Percentiles rank a stretch among this genome's conserved stretches.
phyloP scores from a whole-genome alignment of 2,797 vertebrate species.

The Catharus ustulatus region DNA sequence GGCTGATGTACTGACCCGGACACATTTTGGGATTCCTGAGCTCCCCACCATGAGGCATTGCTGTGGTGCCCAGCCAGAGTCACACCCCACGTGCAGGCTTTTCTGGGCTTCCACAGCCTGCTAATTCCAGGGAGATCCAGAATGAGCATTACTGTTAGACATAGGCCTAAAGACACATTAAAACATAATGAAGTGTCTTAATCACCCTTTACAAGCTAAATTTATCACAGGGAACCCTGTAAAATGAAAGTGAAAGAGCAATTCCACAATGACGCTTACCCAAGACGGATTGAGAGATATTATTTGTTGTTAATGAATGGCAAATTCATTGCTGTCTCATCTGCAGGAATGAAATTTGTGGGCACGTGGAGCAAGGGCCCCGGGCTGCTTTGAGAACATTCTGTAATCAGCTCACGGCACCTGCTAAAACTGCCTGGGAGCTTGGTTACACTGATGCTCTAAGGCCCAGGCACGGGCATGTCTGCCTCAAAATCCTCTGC shows the following conservation, averaged over 20 bases:
- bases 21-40: neutral
- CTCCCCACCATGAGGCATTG: neutral
- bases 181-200: slow-evolving; percentile 73
- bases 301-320: slow-evolving; percentile 66
- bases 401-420: slow-evolving; percentile 26
- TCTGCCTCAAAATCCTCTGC: slow-evolving; percentile 28
- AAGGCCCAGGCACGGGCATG: neutral
- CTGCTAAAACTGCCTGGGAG: slow-evolving; percentile 19
- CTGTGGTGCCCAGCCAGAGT: neutral
- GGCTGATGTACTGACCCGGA: neutral
- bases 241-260: slow-evolving; percentile 66
- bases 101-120: neutral
- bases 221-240: slow-evolving; percentile 61
- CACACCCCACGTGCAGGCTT: neutral
- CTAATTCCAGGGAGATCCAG: slow-evolving; percentile 9
- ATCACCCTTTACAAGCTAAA: slow-evolving; percentile 67
- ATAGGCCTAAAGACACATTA: slow-evolving; percentile 67
- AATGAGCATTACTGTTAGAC: slow-evolving; percentile 27
- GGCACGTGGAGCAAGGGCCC: neutral
- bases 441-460: neutral
- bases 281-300: slow-evolving; percentile 31
- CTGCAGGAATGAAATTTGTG: slow-evolving; percentile 38
- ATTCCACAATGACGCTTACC: slow-evolving; percentile 35
- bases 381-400: neutral
- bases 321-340: slow-evolving; percentile 43